Evolutionary conservation across 2,113 vertebrate genomes (phyloP), one percentile per base, ranked within the genome.

Genomic region (Tragelaphus buxtoni): DNA sequence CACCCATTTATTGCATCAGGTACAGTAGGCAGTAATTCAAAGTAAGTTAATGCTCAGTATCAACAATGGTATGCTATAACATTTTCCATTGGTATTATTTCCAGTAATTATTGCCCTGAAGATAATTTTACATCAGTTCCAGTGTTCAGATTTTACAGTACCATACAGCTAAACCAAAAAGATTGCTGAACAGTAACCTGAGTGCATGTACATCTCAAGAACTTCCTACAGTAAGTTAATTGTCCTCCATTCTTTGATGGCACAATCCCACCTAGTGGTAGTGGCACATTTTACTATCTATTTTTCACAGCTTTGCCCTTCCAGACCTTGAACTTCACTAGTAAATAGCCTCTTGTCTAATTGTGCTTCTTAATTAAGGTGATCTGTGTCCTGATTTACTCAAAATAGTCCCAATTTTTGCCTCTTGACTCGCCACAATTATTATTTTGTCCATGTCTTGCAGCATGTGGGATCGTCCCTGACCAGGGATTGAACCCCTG

Each of bases 201-300:
- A 81, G 47, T 20, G 24, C 24, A 11, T 30, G 5, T 2, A 20
- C 5, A 56, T 9, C 16, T 92, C 12, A 45, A 79, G 47, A 90
- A 55, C 53, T 74, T 76, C 14, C 10, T 11, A 6, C 32, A 13
- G 17, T 42, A 30, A 58, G n/a, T 80, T 63, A 61, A n/a, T 45
- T 9, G 17, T 32, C 26, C 47, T 85, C 30, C 5, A 24, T 84
- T 79, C 82, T 91, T 90, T 49, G 26, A 53, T 55, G 35, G 20
- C 22, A 17, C 49, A 92, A 12, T 92, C 9, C 96, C 91, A 95
- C 63, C 91, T 95, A 65, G 91, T 92, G 96, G 93, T 28, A 42
- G 39, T 20, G 32, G 30, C 14, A 76, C n/a, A 53, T 92, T 74
- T 82, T 22, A 53, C 22, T 49, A 55, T 49, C 79, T 53, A 12